Evolutionary conservation across 2,888 invertebrate genomes (phyloP).

Genomic region (Pomacea canaliculata): DNA sequence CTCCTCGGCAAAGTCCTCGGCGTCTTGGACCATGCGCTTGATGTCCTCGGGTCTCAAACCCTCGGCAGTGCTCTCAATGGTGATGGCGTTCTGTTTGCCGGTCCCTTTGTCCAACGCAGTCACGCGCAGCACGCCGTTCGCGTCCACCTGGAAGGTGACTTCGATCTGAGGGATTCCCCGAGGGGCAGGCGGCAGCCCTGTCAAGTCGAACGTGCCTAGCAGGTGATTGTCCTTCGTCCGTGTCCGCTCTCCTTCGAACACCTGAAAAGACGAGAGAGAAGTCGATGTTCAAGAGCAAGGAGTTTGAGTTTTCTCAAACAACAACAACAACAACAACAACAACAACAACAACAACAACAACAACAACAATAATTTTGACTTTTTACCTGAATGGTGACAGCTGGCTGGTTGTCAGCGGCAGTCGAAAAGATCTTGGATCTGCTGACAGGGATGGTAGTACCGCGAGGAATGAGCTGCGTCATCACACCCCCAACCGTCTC

Average conservation of each 20-base stretch:
- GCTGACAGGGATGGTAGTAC: constrained; percentile 99
- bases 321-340: no score
- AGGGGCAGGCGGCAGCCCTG: constrained; percentile 88
- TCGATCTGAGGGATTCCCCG: constrained; percentile 71
- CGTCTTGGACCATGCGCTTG: constrained; percentile 98
- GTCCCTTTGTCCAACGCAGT: constrained; percentile 99
- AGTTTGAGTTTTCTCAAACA: no score
- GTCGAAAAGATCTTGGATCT: constrained; percentile 99
- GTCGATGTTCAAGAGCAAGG: no score
- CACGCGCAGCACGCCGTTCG: constrained; percentile 73
- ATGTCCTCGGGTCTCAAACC: constrained; percentile 97
- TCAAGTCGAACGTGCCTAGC: constrained; percentile 97
- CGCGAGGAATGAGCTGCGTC: constrained; percentile 97
- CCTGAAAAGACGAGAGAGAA: constrained; percentile 72
- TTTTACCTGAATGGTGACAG: constrained; percentile 85
- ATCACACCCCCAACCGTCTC: constrained; percentile 99
- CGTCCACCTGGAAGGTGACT: constrained; percentile 73
- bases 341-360: no score
- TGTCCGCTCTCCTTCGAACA: constrained; percentile 97
- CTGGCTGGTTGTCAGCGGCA: constrained; percentile 98
- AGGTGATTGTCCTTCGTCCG: constrained; percentile 99
- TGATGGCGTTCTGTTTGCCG: constrained; percentile 97
- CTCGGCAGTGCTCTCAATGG: constrained; percentile 98
- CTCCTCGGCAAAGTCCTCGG: constrained; percentile 98
- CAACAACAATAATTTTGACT: no score